phyloP scores from a whole-genome alignment of 2,888 invertebrate genomes.

The Epicampocera succincta region DNA sequence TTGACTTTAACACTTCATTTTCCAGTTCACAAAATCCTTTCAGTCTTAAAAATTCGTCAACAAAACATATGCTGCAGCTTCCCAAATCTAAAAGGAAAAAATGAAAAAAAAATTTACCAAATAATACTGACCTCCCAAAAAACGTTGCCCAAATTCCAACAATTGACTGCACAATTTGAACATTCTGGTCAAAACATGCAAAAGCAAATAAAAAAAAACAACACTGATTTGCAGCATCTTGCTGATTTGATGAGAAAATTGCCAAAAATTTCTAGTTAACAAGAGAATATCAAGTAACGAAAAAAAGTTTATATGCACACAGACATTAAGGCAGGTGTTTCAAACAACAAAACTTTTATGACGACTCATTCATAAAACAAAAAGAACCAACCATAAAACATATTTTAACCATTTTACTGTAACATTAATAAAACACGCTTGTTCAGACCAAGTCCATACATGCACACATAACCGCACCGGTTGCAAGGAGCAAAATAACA shows the following conservation, averaged over 20 bases:
- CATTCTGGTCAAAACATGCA: conserved; percentile 25
- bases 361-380: conserved; percentile 56
- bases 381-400: conserved; percentile 13
- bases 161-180: conserved; percentile 60
- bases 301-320: conserved; percentile 55
- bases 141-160: conserved; percentile 57
- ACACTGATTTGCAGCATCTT: conserved; percentile 53
- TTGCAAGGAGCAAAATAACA: conserved; percentile 11
- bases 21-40: conserved; percentile 53
- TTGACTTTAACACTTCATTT: conserved; percentile 64
- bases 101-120: conserved; percentile 14
- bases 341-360: conserved; percentile 26
- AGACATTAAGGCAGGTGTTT: conserved; percentile 65
- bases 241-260: conserved; percentile 64
- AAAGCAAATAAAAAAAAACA: not conserved
- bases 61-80: conserved; percentile 62
- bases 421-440: conserved; percentile 1
- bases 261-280: conserved; percentile 59
- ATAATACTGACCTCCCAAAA: conserved; percentile 53
- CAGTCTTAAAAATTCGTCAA: conserved; percentile 15
- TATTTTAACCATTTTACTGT: conserved; percentile 1
- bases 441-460: not conserved
- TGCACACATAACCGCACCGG: conserved; percentile 11
- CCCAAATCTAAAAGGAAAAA: conserved; percentile 34
- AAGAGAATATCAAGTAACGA: conserved; percentile 64